phyloP scores from a whole-genome alignment of 2,797 vertebrate genomes.

The Pangasius macronema region DNA sequence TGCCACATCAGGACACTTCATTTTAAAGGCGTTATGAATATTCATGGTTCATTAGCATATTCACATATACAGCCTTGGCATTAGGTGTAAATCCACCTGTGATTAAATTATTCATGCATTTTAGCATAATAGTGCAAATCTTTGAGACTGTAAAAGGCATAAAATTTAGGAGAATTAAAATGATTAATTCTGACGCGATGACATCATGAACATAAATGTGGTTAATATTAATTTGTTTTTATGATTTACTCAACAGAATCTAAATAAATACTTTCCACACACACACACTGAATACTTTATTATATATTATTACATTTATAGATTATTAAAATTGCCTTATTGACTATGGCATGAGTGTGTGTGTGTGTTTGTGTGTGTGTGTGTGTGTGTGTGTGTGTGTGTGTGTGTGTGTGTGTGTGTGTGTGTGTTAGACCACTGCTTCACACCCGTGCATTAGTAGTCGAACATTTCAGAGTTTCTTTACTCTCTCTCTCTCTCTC shows the following conservation, averaged over 20 bases:
- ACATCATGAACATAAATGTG: neutral
- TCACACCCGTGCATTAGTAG: neutral
- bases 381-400: neutral
- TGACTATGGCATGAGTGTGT: neutral
- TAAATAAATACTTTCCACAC: neutral
- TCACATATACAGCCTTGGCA: neutral
- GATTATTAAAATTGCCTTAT: no score
- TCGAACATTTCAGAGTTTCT: neutral
- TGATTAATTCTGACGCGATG: neutral
- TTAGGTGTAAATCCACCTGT: neutral
- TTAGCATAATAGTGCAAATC: neutral
- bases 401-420: neutral
- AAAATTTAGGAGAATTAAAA: neutral
- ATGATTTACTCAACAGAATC: neutral
- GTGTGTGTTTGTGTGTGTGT: neutral
- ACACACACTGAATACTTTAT: neutral
- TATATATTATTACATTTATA: neutral
- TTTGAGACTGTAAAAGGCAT: neutral
- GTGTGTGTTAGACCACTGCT: neutral
- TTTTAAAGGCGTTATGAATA: neutral
- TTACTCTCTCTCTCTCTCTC: no score
- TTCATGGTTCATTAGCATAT: neutral
- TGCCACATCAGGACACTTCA: neutral
- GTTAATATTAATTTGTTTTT: neutral
- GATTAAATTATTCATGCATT: neutral